These are phyloP conservation scores for Calyptommatus sinebrachiatus DNA, from an alignment of 2,113 vertebrate genomes.

Conservation along the genomic window DNA sequence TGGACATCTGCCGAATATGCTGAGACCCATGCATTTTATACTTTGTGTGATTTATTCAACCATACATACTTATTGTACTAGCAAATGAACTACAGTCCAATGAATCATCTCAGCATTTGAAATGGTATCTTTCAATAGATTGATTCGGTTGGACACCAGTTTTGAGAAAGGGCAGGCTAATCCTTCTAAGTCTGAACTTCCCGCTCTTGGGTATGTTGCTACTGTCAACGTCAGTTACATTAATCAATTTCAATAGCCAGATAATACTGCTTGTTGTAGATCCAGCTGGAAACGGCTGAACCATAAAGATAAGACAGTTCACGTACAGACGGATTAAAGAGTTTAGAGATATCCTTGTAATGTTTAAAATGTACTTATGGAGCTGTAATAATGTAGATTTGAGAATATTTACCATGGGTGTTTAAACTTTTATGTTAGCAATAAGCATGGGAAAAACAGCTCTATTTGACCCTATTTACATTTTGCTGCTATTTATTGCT, in stretches of 20 bases:
- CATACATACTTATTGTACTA: constrained; percentile 42
- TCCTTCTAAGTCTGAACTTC: constrained; percentile 20
- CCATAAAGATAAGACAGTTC: neutral
- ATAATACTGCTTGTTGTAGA: rapidly evolving
- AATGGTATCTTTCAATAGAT: constrained; percentile 29
- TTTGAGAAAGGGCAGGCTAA: constrained; percentile 32
- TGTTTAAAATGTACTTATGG: rapidly evolving
- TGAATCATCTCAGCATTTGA: constrained; percentile 35
- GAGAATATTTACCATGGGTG: neutral
- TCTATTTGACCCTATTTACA: too few relatives aligned
- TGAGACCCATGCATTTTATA: constrained; percentile 52
- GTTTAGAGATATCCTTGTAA: neutral
- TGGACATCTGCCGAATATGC: constrained; percentile 46
- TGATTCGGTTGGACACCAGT: constrained; percentile 23
- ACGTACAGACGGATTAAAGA: constrained; percentile 6
- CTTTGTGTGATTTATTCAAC: constrained; percentile 43
- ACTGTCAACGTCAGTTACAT: neutral
- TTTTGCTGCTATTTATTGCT: too few relatives aligned
- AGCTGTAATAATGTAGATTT: neutral
- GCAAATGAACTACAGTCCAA: constrained; percentile 39
- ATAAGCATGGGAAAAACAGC: too few relatives aligned
- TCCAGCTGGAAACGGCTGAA: constrained; percentile 9
- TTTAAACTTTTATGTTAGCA: neutral
- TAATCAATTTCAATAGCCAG: neutral
- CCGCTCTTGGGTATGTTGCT: neutral